Evolutionary conservation across 1,140 invertebrate species (phyloP).

Genomic region (Drosophila orosa): DNA sequence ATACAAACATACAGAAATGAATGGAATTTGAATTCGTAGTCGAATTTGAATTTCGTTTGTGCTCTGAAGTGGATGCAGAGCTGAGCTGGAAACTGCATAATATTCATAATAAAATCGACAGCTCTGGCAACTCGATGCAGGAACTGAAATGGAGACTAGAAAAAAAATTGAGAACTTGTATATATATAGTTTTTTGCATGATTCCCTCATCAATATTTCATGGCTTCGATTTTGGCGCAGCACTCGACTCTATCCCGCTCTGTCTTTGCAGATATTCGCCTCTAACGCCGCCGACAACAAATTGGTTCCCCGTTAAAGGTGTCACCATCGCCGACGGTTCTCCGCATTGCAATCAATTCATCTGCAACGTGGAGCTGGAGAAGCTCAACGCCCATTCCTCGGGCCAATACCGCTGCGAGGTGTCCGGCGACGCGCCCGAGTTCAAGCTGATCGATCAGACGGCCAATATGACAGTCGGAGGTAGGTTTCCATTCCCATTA

Average conservation of each 20-base stretch:
- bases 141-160: slow-evolving; percentile 38
- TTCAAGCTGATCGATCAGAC: slow-evolving; percentile 87
- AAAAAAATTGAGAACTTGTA: slow-evolving; percentile 12
- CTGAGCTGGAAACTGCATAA: slow-evolving; percentile 60
- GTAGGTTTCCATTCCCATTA: slow-evolving; percentile 73
- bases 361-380: slow-evolving; percentile 86
- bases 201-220: slow-evolving; percentile 79
- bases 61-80: slow-evolving; percentile 23
- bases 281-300: slow-evolving; percentile 81
- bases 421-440: slow-evolving; percentile 88
- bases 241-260: slow-evolving; percentile 48
- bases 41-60: slow-evolving; percentile 57
- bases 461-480: slow-evolving; percentile 87
- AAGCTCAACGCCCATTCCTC: slow-evolving; percentile 85
- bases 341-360: slow-evolving; percentile 86
- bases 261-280: slow-evolving; percentile 82
- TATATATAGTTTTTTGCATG: slow-evolving; percentile 55
- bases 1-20: background rate
- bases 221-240: slow-evolving; percentile 73
- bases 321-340: slow-evolving; percentile 91
- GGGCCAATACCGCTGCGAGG: slow-evolving; percentile 87
- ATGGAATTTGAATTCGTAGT: slow-evolving; percentile 49
- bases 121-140: slow-evolving; percentile 51
- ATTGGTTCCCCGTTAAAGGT: slow-evolving; percentile 85
- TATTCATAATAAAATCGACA: slow-evolving; percentile 66